Evolutionary conservation across 2,888 invertebrate species (phyloP), one percentile per base, ranked within the genome.

Genomic region (Clusia tigrina): DNA sequence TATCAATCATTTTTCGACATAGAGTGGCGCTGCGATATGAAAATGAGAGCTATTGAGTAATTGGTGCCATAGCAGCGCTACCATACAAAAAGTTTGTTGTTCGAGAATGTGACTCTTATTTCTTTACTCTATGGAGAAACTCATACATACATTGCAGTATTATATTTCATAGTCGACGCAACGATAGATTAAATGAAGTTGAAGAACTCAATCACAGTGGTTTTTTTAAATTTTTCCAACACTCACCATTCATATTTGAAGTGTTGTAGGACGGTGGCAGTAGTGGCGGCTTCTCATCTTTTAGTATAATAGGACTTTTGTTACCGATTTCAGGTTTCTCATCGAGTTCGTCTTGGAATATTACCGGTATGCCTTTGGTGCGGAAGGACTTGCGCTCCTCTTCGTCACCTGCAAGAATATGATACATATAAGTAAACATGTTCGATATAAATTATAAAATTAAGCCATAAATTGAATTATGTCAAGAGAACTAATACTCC

Each of bases 291-390:
- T 96, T 95, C 81, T 97, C 97, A 74, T 97, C 96, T 78, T 95
- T 93, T 84, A 97, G 88, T 73, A 98, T 96, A 60, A 97, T 92
- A 3, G 97, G 97, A 68, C 93, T 91, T 85, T 96, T 94, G 80
- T 94, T 94, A 24, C 91, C 92, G 20, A 93, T 91, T 81, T 93
- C 93, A 0, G 93, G 94, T 74, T 95, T 92, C 77, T 96, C 96
- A 73, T 97, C 96, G 51, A 98, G 86, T 82, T 98, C 98, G 82
- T 98, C 97, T 83, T 94, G 94, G 85, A 98, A 97, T 78, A 98
- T 98, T 42, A 98, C 96, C 0, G 98, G 98, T 75, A 96, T 95
- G 57, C 88, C 88, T 81, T 92, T 93, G 73, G 91, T 92, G 55
- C 93, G 89, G 85, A 93, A 92, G 68, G 91, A 91, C 79, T 91